Evolutionary conservation across 2,113 vertebrate species (phyloP).

Genomic region (Otis tarda): DNA sequence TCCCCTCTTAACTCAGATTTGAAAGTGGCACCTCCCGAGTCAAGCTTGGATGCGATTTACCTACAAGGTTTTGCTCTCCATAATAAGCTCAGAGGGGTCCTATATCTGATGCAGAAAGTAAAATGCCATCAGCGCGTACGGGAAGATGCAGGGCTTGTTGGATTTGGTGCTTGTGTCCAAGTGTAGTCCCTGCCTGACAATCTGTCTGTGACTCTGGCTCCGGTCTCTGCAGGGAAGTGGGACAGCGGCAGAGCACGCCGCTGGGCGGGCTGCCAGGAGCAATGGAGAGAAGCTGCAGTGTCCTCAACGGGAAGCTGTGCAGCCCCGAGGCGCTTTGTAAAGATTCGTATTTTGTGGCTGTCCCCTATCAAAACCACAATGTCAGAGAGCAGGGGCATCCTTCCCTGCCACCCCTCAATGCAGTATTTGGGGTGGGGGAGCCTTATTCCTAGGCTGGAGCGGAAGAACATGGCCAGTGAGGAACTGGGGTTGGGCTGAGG

Average conservation of each 20-base stretch:
- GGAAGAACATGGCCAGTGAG: neutral
- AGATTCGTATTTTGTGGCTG: neutral
- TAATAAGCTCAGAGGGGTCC: neutral
- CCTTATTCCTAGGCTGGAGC: neutral
- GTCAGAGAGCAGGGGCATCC: rapidly evolving
- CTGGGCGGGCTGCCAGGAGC: neutral
- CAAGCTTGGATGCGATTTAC: neutral
- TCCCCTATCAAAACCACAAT: neutral
- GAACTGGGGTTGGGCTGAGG: neutral
- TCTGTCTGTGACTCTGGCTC: neutral
- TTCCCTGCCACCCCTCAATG: neutral
- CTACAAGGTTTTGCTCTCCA: neutral
- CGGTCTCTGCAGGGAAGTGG: neutral
- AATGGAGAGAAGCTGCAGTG: neutral
- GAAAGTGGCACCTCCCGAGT: neutral
- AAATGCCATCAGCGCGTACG: rapidly evolving
- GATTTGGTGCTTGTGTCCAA: rapidly evolving
- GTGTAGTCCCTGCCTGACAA: neutral
- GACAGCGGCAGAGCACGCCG: neutral
- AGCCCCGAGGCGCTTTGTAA: neutral
- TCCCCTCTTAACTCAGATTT: rapidly evolving
- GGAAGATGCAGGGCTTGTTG: rapidly evolving
- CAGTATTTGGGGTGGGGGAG: neutral
- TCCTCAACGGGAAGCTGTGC: neutral
- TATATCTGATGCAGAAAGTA: rapidly evolving